These are phyloP conservation scores for Tetragnatha versicolor DNA, from an alignment of 1,140 invertebrate species.

Conservation along the genomic window DNA sequence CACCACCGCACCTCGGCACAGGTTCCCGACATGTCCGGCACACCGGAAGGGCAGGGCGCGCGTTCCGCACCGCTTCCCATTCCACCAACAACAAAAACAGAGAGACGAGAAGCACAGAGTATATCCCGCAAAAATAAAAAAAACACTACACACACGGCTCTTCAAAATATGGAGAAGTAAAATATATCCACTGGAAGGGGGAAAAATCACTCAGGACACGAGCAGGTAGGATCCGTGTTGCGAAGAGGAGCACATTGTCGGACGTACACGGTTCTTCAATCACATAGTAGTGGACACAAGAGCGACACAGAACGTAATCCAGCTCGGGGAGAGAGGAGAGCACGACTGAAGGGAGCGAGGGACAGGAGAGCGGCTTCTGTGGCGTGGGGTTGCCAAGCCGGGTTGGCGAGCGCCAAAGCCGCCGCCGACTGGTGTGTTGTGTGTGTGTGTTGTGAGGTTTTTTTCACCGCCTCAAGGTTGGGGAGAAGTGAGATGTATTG, in stretches of 20 bases:
- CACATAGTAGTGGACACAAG: not conserved
- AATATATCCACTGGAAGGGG: no score
- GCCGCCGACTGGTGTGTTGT: no score
- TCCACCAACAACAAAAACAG: conserved; percentile 12
- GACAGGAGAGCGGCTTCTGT: not conserved
- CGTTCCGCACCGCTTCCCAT: conserved; percentile 34
- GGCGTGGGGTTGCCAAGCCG: conserved; percentile 5
- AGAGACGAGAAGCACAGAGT: not conserved
- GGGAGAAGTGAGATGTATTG: no score
- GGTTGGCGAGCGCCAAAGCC: conserved; percentile 17
- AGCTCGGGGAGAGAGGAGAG: not conserved
- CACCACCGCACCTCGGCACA: conserved; percentile 41
- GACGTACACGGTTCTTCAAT: not conserved
- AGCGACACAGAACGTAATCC: conserved; percentile 2
- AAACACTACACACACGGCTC: no score
- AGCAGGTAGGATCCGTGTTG: no score
- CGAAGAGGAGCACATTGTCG: conserved; percentile 7
- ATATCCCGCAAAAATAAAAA: not conserved
- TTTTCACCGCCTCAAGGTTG: no score
- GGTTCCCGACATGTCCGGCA: conserved; percentile 34
- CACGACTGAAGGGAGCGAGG: conserved; percentile 7
- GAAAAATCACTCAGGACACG: no score
- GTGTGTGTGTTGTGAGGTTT: no score
- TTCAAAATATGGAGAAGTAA: no score
- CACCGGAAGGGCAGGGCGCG: conserved; percentile 49